Evolutionary conservation across 1,140 invertebrate species (phyloP).

Genomic region (Drosophila leontia): DNA sequence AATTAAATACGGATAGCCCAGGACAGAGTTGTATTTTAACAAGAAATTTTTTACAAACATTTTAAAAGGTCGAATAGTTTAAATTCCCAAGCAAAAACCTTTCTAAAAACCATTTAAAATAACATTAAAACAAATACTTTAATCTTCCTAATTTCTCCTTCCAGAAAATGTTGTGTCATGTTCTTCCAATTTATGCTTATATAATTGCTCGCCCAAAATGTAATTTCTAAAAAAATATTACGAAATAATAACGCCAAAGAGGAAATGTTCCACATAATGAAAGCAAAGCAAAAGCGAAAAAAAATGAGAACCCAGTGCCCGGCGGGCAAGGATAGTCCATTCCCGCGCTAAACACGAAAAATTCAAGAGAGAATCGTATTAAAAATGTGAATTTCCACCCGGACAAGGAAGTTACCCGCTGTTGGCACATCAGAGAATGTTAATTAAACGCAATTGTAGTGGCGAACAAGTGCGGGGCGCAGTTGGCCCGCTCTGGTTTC

Average conservation of each 20-base stretch:
- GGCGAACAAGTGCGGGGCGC: constrained; percentile 29
- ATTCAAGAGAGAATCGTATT: constrained; percentile 26
- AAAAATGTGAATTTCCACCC: constrained; percentile 47
- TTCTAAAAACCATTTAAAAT: background rate
- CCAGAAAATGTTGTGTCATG: background rate
- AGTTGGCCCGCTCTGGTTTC: constrained; percentile 37
- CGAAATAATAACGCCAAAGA: constrained; percentile 36
- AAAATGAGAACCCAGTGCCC: constrained; percentile 18
- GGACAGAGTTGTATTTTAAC: background rate
- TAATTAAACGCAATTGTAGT: constrained; percentile 74
- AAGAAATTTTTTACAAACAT: background rate
- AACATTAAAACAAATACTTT: background rate
- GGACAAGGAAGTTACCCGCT: constrained; percentile 18
- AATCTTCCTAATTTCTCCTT: background rate
- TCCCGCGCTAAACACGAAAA: constrained; percentile 3
- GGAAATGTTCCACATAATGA: constrained; percentile 36
- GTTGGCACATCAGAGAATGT: constrained; percentile 68
- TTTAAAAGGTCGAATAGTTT: too few relatives aligned
- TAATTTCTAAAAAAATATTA: constrained; percentile 51
- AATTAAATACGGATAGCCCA: background rate
- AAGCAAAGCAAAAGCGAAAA: constrained; percentile 43
- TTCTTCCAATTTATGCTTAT: constrained; percentile 48
- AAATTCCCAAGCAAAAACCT: background rate
- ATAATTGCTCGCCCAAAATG: constrained; percentile 46
- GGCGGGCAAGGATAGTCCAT: constrained; percentile 28